These are phyloP conservation scores for Antigone vipio DNA, from an alignment of 2,113 vertebrate species.

Conservation along the genomic window DNA sequence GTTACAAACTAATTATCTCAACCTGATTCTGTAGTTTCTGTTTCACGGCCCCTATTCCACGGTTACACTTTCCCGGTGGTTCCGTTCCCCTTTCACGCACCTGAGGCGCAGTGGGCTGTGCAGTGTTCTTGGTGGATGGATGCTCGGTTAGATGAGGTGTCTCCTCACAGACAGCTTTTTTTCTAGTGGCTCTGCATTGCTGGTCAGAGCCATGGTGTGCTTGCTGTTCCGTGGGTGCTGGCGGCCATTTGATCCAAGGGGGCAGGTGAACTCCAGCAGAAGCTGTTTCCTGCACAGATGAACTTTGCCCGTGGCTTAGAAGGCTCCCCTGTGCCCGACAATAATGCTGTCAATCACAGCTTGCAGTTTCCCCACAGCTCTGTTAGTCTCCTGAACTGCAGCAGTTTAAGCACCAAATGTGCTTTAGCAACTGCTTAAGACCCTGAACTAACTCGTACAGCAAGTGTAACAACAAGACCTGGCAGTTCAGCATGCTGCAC, in stretches of 20 bases:
- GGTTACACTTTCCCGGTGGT: too few relatives aligned
- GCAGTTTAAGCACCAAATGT: accelerated
- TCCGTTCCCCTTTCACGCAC: accelerated
- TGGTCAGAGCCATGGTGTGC: accelerated
- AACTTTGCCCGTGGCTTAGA: too few relatives aligned
- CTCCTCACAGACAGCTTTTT: too few relatives aligned
- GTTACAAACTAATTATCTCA: too few relatives aligned
- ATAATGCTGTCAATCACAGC: neutral
- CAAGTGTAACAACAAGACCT: neutral
- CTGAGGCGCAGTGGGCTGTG: neutral
- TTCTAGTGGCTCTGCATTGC: too few relatives aligned
- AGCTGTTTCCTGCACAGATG: neutral
- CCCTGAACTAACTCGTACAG: accelerated
- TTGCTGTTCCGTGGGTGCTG: accelerated
- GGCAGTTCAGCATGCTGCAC: neutral
- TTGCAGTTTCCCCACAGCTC: neutral
- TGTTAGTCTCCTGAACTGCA: neutral
- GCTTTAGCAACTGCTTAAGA: neutral
- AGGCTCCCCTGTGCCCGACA: neutral
- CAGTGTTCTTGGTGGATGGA: accelerated
- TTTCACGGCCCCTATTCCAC: too few relatives aligned
- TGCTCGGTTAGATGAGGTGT: too few relatives aligned
- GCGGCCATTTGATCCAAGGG: neutral
- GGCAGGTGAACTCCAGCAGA: neutral
- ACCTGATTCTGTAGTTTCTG: too few relatives aligned